These are phyloP conservation scores for Bombus vancouverensis DNA, from an alignment of 1,140 invertebrate species.

Conservation along the genomic window DNA sequence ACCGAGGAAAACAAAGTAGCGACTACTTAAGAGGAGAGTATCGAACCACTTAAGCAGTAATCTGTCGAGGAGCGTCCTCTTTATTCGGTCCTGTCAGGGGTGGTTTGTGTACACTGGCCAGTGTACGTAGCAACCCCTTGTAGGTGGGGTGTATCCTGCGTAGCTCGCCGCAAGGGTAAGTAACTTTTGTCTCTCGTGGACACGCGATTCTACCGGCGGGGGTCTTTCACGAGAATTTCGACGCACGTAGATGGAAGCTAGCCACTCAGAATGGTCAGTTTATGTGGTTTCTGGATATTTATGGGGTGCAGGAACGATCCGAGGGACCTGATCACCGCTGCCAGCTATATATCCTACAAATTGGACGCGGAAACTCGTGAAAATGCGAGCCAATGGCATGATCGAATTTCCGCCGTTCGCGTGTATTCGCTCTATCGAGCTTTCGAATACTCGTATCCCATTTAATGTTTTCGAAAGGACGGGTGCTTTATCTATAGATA, in stretches of 20 bases:
- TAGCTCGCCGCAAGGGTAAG: slow-evolving; percentile 51
- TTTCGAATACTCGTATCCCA: slow-evolving; percentile 10
- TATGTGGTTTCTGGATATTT: slow-evolving; percentile 71
- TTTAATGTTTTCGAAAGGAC: slow-evolving; percentile 37
- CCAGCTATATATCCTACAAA: slow-evolving; percentile 71
- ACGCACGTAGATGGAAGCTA: slow-evolving; percentile 24
- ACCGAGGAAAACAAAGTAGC: slow-evolving; percentile 33
- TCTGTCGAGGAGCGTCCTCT: slow-evolving; percentile 64
- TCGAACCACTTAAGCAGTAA: slow-evolving; percentile 71
- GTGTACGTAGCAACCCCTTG: slow-evolving; percentile 60
- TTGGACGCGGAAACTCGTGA: slow-evolving; percentile 66
- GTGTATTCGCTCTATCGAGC: slow-evolving; percentile 1
- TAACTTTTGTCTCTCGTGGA: slow-evolving; percentile 59
- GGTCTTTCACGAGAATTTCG: slow-evolving; percentile 47
- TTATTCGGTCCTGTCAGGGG: slow-evolving; percentile 52
- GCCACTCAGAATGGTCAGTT: slow-evolving; percentile 68
- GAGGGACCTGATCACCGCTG: slow-evolving; percentile 35
- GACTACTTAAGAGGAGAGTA: slow-evolving; percentile 69
- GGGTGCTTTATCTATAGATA: neutral
- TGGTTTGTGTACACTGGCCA: slow-evolving; percentile 55
- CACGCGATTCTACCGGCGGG: slow-evolving; percentile 18
- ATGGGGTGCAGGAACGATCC: slow-evolving; percentile 58
- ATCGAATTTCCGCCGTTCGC: slow-evolving; percentile 64
- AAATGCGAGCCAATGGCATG: slow-evolving; percentile 67
- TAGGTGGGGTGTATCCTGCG: slow-evolving; percentile 54